Evolutionary conservation across 1,140 invertebrate species (phyloP), one percentile per base, ranked within the genome.

Genomic region (Vanessa tameamea): DNA sequence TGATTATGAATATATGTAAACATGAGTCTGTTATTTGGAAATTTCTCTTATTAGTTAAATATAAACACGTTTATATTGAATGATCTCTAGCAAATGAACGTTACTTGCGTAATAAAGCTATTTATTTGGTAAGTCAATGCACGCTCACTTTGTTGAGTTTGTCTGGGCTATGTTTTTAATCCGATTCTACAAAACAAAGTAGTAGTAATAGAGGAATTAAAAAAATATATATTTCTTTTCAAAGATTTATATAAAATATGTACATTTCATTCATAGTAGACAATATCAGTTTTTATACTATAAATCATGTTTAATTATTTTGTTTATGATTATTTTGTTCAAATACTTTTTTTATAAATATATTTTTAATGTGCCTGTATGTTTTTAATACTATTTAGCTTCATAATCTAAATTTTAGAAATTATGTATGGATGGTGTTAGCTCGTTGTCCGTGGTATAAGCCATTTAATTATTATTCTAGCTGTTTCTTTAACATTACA

Each of bases 61-160:
- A 78, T 82, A 79, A 75, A 78, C 57, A 63, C 23, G 14, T 77
- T n/a, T 79, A 78, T 77, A 76, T 75, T 83, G 82, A 85, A 80
- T 78, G 84, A 85, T 86, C 78, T 66, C 78, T 80, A 81, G 66
- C 85, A 76, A 78, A 78, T 64, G 72, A 80, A 68, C 79, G 76
- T 48, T 68, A 37, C 48, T 75, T 75, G 51, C 73, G 73, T 65
- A 75, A 75, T 75, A 53, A 69, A 63, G 73, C 68, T 85, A 84
- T 89, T 87, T 85, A 86, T 86, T 86, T 84, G 81, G 77, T 65
- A 66, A 84, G 81, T 87, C 84, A 80, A 77, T 70, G 88, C 78
- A 82, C 88, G 65, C 78, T 69, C 67, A 82, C 79, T 83, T 80
- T 82, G 81, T 84, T 86, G 81, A 79, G 77, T 69, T 75, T 75